Base-by-base conservation (phyloP, 2,797 vertebrate genomes). In the Florisuga fusca region DNA sequence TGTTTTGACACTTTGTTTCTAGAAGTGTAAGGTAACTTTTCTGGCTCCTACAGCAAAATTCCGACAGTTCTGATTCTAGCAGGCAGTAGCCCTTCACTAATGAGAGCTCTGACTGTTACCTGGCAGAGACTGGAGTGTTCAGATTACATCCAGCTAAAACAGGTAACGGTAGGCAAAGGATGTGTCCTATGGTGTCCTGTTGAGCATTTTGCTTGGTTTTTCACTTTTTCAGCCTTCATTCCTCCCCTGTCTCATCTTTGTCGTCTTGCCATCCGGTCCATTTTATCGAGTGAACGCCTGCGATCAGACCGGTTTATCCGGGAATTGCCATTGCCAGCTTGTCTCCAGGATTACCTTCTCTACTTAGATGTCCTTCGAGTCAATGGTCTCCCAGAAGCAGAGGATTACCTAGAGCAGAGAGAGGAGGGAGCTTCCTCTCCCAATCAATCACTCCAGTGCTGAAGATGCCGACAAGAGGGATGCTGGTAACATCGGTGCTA, bases 171-270 rank as follows among this genome's bases (percentile, higher is more conserved):
- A 31, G 66, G 36, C 46, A 64, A 20, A 33, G 0, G 2, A 8
- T 9, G 23, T n/a, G 51, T 61, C 31, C 50, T 9, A 1, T 14
- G 43, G 25, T 22, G 29, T 41, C 74, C 29, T 34, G 29, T 19
- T 77, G 23, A 26, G 51, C 7, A 36, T 50, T 57, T 87, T 67
- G 57, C 62, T 61, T 20, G 53, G 11, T 33, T n/a, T 77, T 68
- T 72, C 38, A 19, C 53, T 93, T 92, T 84, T 87, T 19, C 94
- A 98, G 98, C 94, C 15, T 88, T 57, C 81, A 75, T 98, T 53
- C 98, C 98, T 80, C 55, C 97, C 20, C 90, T 98, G 82, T 88
- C 95, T 50, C 98, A 98, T 74, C 98, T 98, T 53, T 98, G 98
- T 84, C 98, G 98, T n/a, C 96, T 98, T 83, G 85, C 97, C 96